phyloP scores from a whole-genome alignment of 2,797 vertebrate genomes.

The Luscinia luscinia region DNA sequence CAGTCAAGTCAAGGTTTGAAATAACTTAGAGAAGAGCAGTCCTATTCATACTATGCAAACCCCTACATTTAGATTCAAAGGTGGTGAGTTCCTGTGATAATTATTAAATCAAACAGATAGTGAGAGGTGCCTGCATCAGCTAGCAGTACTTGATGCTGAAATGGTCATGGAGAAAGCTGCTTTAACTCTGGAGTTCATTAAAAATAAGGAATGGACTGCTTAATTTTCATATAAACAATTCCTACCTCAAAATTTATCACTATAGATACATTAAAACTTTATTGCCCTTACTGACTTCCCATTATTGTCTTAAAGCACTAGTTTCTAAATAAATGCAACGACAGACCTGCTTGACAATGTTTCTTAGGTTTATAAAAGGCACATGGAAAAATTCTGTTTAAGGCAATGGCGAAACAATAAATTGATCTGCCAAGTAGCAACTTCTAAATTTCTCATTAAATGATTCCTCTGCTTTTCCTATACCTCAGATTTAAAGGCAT shows the following conservation, averaged over 20 bases:
- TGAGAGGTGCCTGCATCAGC: not conserved
- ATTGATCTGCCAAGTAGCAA: not conserved
- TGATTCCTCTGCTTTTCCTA: not conserved
- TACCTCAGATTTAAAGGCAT: not conserved
- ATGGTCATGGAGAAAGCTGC: not conserved
- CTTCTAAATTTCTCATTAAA: conserved; percentile 19
- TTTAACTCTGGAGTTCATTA: not conserved
- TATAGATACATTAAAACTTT: not conserved
- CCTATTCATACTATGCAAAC: not conserved
- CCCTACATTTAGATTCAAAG: not conserved
- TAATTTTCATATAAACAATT: not conserved
- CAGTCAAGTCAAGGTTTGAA: not conserved
- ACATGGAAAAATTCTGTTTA: not conserved
- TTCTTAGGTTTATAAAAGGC: not conserved
- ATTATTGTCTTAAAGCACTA: not conserved
- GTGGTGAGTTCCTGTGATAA: not conserved
- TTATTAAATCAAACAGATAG: not conserved
- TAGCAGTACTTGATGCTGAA: not conserved
- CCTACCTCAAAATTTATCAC: not conserved
- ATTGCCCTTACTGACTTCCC: not conserved
- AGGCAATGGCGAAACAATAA: not conserved
- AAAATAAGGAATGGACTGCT: not conserved
- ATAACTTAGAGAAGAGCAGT: not conserved
- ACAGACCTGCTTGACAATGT: not conserved
- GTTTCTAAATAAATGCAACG: not conserved